phyloP scores from a whole-genome alignment of 2,797 vertebrate species.

The Neosalanx taihuensis region DNA sequence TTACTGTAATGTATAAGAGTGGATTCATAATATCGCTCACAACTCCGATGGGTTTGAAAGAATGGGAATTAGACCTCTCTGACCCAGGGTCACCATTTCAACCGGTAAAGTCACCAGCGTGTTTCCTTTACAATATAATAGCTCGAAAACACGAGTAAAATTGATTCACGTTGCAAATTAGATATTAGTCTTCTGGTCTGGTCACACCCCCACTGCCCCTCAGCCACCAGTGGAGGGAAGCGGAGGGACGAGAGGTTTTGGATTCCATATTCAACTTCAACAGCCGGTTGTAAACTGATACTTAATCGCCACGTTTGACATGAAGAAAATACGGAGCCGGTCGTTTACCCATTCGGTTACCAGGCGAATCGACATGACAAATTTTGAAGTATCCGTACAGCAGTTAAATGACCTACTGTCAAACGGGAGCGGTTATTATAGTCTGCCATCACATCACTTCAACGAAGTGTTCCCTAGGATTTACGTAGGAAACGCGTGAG shows the following conservation, averaged over 20 bases:
- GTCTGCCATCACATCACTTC: slow-evolving; percentile 82
- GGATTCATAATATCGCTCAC: too few species aligned
- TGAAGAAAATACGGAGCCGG: slow-evolving; percentile 31
- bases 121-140: not conserved
- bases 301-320: slow-evolving; percentile 5
- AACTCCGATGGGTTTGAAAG: too few species aligned
- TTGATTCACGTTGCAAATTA: too few species aligned
- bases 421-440: slow-evolving; percentile 84
- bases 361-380: slow-evolving; percentile 50
- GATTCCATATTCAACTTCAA: not conserved
- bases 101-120: not conserved
- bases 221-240: not conserved
- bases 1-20: too few species aligned
- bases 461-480: slow-evolving; percentile 86
- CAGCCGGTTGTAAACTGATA: slow-evolving; percentile 9
- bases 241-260: not conserved
- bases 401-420: slow-evolving; percentile 90
- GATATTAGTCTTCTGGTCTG: too few species aligned
- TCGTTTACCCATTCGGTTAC: not conserved
- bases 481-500: slow-evolving; percentile 92
- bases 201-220: too few species aligned
- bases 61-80: too few species aligned
- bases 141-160: not conserved
- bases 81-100: too few species aligned
- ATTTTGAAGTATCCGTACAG: slow-evolving; percentile 82